These are phyloP conservation scores for Oxyura jamaicensis DNA, from an alignment of 2,113 vertebrate species.

Conservation along the genomic window DNA sequence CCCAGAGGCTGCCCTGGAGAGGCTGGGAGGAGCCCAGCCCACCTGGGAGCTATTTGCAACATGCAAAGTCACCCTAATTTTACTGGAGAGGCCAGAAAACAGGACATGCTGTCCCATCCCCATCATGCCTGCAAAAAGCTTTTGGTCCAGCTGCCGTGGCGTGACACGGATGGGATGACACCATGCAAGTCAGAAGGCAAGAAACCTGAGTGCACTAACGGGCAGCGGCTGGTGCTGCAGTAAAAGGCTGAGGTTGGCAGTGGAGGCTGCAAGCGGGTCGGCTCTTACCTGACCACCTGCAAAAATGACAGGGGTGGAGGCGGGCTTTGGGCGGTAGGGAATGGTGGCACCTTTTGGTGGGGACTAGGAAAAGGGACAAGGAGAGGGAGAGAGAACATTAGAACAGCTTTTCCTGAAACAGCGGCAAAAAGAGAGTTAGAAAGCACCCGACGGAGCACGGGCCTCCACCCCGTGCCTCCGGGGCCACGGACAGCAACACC, in stretches of 20 bases:
- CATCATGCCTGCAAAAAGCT: constrained; percentile 48
- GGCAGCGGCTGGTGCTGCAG: constrained; percentile 99
- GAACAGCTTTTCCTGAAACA: constrained; percentile 74
- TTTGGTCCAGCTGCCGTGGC: constrained; percentile 24
- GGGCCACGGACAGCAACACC: constrained; percentile 13
- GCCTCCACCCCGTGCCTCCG: neutral
- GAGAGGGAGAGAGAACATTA: constrained; percentile 88
- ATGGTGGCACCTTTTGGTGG: constrained; percentile 99
- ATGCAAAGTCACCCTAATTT: neutral
- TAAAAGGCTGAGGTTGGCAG: constrained; percentile 92
- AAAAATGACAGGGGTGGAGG: constrained; percentile 99
- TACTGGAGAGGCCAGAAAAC: neutral
- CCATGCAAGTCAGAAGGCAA: constrained; percentile 85
- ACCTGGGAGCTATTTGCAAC: neutral
- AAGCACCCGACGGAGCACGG: constrained; percentile 25
- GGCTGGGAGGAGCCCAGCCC: neutral
- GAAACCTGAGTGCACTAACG: constrained; percentile 99
- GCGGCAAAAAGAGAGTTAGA: constrained; percentile 65
- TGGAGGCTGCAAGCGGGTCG: constrained; percentile 90
- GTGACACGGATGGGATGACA: constrained; percentile 57
- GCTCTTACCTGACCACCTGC: constrained; percentile 99
- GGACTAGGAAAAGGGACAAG: constrained; percentile 90
- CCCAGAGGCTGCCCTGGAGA: neutral
- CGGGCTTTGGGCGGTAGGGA: constrained; percentile 98
- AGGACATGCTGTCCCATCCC: neutral